Conservation (phyloP, 2,888 invertebrate species). For the Drosophila neotestacea region DNA sequence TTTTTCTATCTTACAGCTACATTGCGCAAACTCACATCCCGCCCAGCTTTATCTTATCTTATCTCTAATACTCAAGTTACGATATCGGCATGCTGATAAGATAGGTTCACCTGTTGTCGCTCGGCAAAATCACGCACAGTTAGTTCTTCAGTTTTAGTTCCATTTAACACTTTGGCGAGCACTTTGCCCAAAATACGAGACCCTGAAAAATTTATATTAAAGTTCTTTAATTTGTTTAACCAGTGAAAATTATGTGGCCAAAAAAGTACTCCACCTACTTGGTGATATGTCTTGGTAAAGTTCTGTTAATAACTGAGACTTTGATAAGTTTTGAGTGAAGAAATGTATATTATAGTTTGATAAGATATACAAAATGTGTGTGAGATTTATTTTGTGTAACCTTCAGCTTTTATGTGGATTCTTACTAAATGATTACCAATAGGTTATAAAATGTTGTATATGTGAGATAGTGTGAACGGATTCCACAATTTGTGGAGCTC, state of each 20-base stretch:
- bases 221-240: slow-evolving; percentile 10
- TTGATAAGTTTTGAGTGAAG: slow-evolving; percentile 33
- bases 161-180: slow-evolving; percentile 60
- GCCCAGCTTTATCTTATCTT: slow-evolving; percentile 39
- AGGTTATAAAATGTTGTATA: neutral
- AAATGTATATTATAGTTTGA: neutral
- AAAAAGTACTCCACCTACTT: slow-evolving; percentile 78
- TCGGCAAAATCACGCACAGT: slow-evolving; percentile 42
- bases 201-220: slow-evolving; percentile 23
- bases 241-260: slow-evolving; percentile 73
- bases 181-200: slow-evolving; percentile 31
- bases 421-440: neutral
- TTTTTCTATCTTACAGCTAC: neutral
- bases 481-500: neutral
- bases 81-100: slow-evolving; percentile 59
- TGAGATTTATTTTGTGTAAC: neutral
- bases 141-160: slow-evolving; percentile 56
- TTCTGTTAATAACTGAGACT: slow-evolving; percentile 32
- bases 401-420: neutral
- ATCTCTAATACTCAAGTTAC: slow-evolving; percentile 39
- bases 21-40: slow-evolving; percentile 48
- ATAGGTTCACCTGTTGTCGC: slow-evolving; percentile 57
- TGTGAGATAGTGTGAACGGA: neutral
- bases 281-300: slow-evolving; percentile 81
- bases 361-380: neutral